A percentile compares a stretch with the other conserved stretches of the same genome.
phyloP scores from a whole-genome alignment of 2,888 invertebrate species.

The Odontothrips loti region DNA sequence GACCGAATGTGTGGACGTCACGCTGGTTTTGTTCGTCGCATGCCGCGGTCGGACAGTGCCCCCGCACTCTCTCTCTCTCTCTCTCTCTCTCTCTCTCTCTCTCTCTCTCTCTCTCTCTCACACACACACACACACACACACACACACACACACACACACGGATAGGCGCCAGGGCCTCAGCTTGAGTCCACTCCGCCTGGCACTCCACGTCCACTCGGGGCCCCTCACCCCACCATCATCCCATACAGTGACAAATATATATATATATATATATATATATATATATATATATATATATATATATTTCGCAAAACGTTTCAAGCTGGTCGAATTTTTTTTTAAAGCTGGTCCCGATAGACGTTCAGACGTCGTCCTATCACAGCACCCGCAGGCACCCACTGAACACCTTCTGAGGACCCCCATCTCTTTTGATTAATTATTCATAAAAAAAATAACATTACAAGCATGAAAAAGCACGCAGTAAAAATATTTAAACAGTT shows the following conservation, averaged over 20 bases:
- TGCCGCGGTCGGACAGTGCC: too few relatives aligned
- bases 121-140: too few relatives aligned
- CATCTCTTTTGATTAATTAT: slow-evolving; percentile 18
- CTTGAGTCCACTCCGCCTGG: not conserved
- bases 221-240: not conserved
- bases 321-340: not conserved
- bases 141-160: too few relatives aligned
- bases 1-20: not conserved
- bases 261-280: too few relatives aligned
- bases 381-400: not conserved
- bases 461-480: not conserved
- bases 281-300: too few relatives aligned
- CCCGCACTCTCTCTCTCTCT: too few relatives aligned
- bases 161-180: not conserved
- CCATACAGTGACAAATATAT: too few relatives aligned
- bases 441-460: slow-evolving; percentile 13
- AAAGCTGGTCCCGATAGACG: too few relatives aligned
- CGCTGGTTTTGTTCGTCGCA: not conserved
- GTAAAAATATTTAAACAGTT: slow-evolving; percentile 13
- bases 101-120: too few relatives aligned
- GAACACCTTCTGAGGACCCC: not conserved
- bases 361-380: too few relatives aligned
- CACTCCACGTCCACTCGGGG: slow-evolving; percentile 32
- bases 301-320: too few relatives aligned
- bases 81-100: too few relatives aligned